Evolutionary conservation across 2,113 vertebrate species (phyloP), one percentile per base, ranked within the genome.

Genomic region (Melanostigma gelatinosum): DNA sequence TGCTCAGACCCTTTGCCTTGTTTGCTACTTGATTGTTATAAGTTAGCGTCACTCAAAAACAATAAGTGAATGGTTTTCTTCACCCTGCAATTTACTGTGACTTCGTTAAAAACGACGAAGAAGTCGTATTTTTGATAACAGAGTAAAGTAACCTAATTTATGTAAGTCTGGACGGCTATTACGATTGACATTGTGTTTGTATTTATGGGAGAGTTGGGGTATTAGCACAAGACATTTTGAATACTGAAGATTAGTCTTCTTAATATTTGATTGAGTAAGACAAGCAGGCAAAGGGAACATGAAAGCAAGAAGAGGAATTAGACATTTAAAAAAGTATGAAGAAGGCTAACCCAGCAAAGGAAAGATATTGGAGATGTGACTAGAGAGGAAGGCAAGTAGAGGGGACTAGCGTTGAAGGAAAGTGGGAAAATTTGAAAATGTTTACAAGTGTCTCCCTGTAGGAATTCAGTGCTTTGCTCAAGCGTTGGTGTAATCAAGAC

Each of bases 381-480:
- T 60, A 0, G 9, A 65, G 15, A 34, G 34, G 58, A 24, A 27
- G 63, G 11, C 27, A 42, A 29, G 18, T 15, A 22, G 3, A 44
- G 24, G 63, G 55, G 13, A n/a, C 22, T 11, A 22, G 20, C 68
- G 55, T 58, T 78, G 9, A 72, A 50, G 36, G 18, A 55, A 54
- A 64, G 20, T 40, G 36, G 38, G 18, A 7, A 48, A 42, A 50
- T 48, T 12, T 38, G 48, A 54, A 22, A 22, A 9, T 1, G 22
- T 22, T 54, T 27, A 10, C 38, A 50, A 75, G 13, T 57, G 77
- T 79, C 22, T 89, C 58, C 75, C 70, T 77, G 54, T 20, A 63
- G 87, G 80, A 80, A 70, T 83, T 87, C 63, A 85, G 15, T 79
- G 5, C 68, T 85, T 58, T 69, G 50, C 50, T 3, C 46, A 50